Conservation (phyloP, 2,797 vertebrate genomes). For the Simalia tracyae region DNA sequence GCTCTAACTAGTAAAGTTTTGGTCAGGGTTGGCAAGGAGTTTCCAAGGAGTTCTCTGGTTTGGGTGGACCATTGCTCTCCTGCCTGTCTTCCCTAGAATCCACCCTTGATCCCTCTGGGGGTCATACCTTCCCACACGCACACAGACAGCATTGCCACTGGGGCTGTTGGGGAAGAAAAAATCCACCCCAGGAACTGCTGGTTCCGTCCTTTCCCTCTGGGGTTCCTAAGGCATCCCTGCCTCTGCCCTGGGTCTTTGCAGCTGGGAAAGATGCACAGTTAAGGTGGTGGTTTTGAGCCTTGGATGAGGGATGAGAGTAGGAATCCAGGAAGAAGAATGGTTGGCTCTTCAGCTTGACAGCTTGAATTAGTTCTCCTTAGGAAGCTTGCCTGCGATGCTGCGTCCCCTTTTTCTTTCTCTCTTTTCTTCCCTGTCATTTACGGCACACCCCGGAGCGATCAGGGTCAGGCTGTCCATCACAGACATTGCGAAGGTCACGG, state of each 20-base stretch:
- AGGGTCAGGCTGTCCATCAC: conserved; percentile 60
- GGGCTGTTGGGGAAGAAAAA: background rate
- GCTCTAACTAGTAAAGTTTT: too few species aligned
- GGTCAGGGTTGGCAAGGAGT: too few species aligned
- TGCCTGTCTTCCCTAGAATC: background rate
- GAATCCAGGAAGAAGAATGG: conserved; percentile 19
- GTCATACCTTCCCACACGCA: too few species aligned
- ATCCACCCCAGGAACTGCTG: too few species aligned
- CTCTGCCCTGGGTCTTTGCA: conserved; percentile 4
- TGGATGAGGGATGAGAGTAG: background rate
- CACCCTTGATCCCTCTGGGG: too few species aligned
- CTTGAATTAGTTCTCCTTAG: conserved; percentile 67
- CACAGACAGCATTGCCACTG: background rate
- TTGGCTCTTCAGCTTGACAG: conserved; percentile 67
- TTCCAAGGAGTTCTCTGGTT: too few species aligned
- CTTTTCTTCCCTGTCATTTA: conserved; percentile 55
- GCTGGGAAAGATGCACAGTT: conserved; percentile 11
- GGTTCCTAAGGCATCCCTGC: conserved; percentile 22
- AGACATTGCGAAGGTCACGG: conserved; percentile 48
- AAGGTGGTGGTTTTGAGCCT: conserved; percentile 31
- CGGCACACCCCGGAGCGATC: conserved; percentile 51
- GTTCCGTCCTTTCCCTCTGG: background rate
- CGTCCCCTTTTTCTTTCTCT: conserved; percentile 50
- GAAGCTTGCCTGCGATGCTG: conserved; percentile 55
- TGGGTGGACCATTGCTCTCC: background rate